These are phyloP conservation scores for Stichodactyla helianthus DNA, from an alignment of 64 coral and sea anemone species.

Conservation along the genomic window DNA sequence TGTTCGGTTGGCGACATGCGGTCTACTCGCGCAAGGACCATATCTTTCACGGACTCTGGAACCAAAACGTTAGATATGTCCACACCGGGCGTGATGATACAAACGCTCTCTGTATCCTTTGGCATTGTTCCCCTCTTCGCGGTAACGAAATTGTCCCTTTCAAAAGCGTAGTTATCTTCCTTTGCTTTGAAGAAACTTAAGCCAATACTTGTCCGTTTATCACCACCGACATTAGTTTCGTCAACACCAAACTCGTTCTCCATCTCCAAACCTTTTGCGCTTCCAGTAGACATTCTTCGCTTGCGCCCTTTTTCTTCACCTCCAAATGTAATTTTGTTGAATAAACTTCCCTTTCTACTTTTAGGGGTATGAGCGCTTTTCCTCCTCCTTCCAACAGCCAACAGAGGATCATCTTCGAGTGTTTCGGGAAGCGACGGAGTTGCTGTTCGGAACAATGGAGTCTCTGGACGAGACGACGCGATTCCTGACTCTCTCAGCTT, in stretches of 20 bases:
- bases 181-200: neutral
- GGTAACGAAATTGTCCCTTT: slow-evolving; percentile 55
- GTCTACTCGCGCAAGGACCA: slow-evolving; percentile 89
- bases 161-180: slow-evolving; percentile 33
- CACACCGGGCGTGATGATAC: slow-evolving; percentile 75
- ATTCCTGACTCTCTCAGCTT: neutral
- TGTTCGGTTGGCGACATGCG: slow-evolving; percentile 86
- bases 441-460: slow-evolving; percentile 15
- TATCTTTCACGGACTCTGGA: slow-evolving; percentile 93
- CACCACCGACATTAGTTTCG: neutral
- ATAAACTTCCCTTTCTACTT: neutral
- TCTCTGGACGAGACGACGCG: neutral
- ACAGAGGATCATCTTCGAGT: neutral
- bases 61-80: slow-evolving; percentile 77
- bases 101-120: slow-evolving; percentile 63
- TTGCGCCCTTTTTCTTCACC: neutral
- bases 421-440: neutral
- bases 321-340: neutral
- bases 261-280: slow-evolving; percentile 8
- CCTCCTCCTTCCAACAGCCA: neutral
- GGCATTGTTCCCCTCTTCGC: slow-evolving; percentile 59
- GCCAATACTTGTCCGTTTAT: neutral
- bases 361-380: neutral
- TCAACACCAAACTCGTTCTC: neutral
- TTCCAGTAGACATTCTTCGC: slow-evolving; percentile 18